phyloP scores from a whole-genome alignment of 2,113 vertebrate species.

The Salvator merianae region DNA sequence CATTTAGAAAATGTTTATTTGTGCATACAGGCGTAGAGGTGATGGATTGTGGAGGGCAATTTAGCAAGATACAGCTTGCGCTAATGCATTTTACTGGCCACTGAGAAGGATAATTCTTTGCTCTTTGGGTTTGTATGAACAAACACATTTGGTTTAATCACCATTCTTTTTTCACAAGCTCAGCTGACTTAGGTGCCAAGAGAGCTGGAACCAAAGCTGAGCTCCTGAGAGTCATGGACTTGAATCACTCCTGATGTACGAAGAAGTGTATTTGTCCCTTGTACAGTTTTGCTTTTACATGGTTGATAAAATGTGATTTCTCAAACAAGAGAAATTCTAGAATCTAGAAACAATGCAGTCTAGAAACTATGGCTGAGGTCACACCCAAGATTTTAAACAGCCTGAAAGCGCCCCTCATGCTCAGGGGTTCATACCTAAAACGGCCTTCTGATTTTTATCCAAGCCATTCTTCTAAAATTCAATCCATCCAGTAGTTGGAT shows the following conservation, averaged over 20 bases:
- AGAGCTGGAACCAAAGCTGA: background rate
- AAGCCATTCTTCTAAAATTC: too few relatives aligned
- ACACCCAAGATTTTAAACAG: too few relatives aligned
- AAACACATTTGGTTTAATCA: background rate
- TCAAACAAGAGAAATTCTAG: too few relatives aligned
- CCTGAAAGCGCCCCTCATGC: too few relatives aligned
- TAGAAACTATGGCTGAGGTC: too few relatives aligned
- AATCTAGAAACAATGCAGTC: too few relatives aligned
- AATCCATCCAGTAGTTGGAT: too few relatives aligned
- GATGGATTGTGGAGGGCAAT: background rate
- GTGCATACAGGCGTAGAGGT: background rate
- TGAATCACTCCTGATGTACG: background rate
- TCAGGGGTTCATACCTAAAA: too few relatives aligned
- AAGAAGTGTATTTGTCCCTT: background rate
- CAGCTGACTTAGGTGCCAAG: background rate
- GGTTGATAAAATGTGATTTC: too few relatives aligned
- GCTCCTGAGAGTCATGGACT: background rate
- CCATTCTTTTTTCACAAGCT: background rate
- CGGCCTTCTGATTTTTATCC: too few relatives aligned
- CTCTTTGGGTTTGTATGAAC: background rate
- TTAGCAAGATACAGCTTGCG: background rate
- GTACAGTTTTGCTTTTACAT: too few relatives aligned
- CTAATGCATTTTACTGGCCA: background rate
- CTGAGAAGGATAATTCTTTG: background rate
- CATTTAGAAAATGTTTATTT: background rate